Base-by-base conservation (phyloP, 2,797 vertebrate genomes). In the Molossus alvarezi region DNA sequence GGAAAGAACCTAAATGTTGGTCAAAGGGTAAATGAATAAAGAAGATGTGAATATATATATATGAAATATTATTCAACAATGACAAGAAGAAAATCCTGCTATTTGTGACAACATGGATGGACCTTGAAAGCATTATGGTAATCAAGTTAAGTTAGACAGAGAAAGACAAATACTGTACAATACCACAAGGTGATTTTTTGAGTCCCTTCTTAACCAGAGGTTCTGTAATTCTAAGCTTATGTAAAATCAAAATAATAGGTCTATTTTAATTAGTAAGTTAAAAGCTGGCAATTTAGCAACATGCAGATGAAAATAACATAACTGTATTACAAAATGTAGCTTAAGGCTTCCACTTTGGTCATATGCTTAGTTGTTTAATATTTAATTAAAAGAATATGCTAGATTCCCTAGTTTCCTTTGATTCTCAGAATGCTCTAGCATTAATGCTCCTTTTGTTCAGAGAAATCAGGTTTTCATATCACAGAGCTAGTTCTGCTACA, bases 351-450 rank as follows among this genome's bases (percentile, higher is more conserved):
- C 17, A 79, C 79, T 90, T 92, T 90, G 25, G 25, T 90, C 41
- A 41, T 25, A 79, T 58, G 48, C 21, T 69, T 33, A 69, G 20
- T 75, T 86, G 25, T 76, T 91, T 91, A 76, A 85, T 37, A 71
- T 71, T 23, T 85, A n/a, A 55, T n/a, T 67, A 95, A 88, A 77
- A 91, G 37, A 83, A 73, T 37, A 87, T 23, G 67, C 0, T 79
- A 21, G 65, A 83, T 51, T 80, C 64, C 45, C 33, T 65, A 55
- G 18, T 69, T 79, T 88, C 60, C 41, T 93, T 62, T 48, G 23
- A 58, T 88, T 90, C 82, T 87, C 72, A 62, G 15, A 82, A 96
- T 58, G 20, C 41, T 86, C 67, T 73, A 45, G 27, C 48, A 67
- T 55, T 65, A 85, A 80, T 37, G 20, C 14, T 90, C 9, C 48